A percentile compares a stretch with the other conserved stretches of the same genome.
phyloP scores from a whole-genome alignment of 2,113 vertebrate genomes.

The Perca fluviatilis region DNA sequence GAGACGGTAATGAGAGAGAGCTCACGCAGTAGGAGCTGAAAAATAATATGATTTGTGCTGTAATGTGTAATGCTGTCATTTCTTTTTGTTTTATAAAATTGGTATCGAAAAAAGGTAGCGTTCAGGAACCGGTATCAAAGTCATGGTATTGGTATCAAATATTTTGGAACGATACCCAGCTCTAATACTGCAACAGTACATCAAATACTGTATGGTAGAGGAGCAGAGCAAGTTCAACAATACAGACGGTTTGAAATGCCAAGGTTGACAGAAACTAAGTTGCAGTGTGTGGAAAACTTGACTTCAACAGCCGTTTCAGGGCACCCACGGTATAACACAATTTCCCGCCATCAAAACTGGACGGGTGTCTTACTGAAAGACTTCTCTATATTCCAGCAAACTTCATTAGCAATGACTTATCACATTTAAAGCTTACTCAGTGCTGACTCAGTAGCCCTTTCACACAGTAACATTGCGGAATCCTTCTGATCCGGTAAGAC shows the following conservation, averaged over 20 bases:
- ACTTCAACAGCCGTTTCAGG: background rate
- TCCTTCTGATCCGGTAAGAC: background rate
- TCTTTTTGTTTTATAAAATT: too few relatives aligned
- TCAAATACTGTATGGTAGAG: background rate
- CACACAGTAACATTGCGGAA: background rate
- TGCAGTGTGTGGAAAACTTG: background rate
- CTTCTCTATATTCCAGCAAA: background rate
- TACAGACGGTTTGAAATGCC: background rate
- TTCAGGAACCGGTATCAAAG: too few relatives aligned
- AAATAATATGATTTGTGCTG: too few relatives aligned
- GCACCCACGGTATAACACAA: background rate
- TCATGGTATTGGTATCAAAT: too few relatives aligned
- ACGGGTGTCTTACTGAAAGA: background rate
- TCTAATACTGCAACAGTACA: background rate
- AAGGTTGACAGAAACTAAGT: background rate
- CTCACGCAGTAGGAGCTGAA: too few relatives aligned
- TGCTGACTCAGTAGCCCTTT: background rate
- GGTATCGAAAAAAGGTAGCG: too few relatives aligned
- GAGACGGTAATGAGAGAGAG: too few relatives aligned
- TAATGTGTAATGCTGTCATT: too few relatives aligned
- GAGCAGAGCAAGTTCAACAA: background rate
- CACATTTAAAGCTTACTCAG: background rate
- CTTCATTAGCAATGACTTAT: background rate
- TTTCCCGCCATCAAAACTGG: background rate
- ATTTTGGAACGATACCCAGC: too few relatives aligned